A percentile compares a stretch with the other conserved stretches of the same genome.
phyloP scores from a whole-genome alignment of 2,797 vertebrate species.

The Cichlasoma orientale region DNA sequence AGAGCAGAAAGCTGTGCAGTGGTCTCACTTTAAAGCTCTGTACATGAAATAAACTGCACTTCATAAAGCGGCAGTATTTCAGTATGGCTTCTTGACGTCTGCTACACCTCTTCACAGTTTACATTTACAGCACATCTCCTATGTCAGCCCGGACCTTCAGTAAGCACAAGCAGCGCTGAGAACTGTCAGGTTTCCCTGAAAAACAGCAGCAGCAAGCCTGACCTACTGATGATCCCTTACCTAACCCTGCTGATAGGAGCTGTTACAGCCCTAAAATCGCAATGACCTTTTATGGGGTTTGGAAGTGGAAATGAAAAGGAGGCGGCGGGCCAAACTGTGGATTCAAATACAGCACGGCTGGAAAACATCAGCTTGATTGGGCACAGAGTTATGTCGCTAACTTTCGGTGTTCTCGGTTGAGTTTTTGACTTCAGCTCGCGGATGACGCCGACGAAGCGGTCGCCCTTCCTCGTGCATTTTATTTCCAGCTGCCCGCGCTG shows the following conservation, averaged over 20 bases:
- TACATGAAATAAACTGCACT: background rate
- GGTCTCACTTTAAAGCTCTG: background rate
- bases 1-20: background rate
- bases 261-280: slow-evolving; percentile 39
- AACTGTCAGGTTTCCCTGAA: slow-evolving; percentile 3
- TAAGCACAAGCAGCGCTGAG: background rate
- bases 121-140: background rate
- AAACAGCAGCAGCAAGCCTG: slow-evolving; percentile 17
- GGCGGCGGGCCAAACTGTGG: background rate
- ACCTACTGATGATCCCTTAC: background rate
- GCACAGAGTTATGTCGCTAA: slow-evolving; percentile 22
- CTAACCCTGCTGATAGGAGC: slow-evolving; percentile 15
- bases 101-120: slow-evolving; percentile 1
- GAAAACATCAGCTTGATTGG: slow-evolving; percentile 49
- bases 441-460: background rate
- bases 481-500: background rate
- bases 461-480: background rate
- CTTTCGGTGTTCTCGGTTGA: background rate
- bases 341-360: slow-evolving; percentile 46
- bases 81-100: background rate
- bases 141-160: background rate
- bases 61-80: background rate
- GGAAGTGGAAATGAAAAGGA: slow-evolving; percentile 19
- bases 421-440: background rate
- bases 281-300: slow-evolving; percentile 59